Conservation (phyloP, 2,797 vertebrate genomes). For the Aphelocoma californica region DNA sequence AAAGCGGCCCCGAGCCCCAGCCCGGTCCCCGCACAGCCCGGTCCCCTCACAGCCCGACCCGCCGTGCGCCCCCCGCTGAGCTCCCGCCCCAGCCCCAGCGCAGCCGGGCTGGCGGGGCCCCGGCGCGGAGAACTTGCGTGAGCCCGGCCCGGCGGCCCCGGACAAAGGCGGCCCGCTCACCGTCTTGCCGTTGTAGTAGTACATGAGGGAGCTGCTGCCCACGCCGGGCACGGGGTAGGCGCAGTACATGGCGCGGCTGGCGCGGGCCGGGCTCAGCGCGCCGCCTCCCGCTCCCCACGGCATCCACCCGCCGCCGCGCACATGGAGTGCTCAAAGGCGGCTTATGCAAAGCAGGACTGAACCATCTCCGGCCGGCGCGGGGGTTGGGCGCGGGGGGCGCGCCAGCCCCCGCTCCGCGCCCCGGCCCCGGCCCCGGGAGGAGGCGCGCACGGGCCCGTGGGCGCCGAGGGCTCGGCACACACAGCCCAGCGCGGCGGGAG, state of each 20-base stretch:
- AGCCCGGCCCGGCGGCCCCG: background rate
- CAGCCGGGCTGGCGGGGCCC: background rate
- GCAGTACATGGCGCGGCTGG: conserved; percentile 91
- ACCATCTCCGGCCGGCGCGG: conserved; percentile 83
- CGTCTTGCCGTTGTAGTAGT: conserved; percentile 99
- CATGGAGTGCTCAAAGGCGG: conserved; percentile 91
- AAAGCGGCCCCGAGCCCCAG: background rate
- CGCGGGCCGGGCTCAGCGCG: conserved; percentile 69
- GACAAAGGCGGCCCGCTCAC: conserved; percentile 82
- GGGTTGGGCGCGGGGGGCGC: conserved; percentile 64
- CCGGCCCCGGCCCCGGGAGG: background rate
- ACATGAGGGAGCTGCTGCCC: conserved; percentile 97
- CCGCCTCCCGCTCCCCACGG: conserved; percentile 77
- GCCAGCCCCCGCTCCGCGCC: background rate
- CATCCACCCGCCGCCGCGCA: conserved; percentile 87
- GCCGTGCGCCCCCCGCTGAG: background rate
- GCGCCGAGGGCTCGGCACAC: background rate
- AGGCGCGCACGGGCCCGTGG: conserved; percentile 1
- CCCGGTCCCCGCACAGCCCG: background rate
- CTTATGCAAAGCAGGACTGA: conserved; percentile 96
- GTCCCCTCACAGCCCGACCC: background rate
- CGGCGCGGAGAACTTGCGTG: background rate
- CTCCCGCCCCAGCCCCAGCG: background rate
- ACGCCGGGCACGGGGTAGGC: conserved; percentile 96
- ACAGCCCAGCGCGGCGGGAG: conserved; percentile 33